Percentiles rank a stretch among this genome's conserved stretches.
Conservation (phyloP, 1,140 invertebrate species). For the Drosophila sucinea region DNA sequence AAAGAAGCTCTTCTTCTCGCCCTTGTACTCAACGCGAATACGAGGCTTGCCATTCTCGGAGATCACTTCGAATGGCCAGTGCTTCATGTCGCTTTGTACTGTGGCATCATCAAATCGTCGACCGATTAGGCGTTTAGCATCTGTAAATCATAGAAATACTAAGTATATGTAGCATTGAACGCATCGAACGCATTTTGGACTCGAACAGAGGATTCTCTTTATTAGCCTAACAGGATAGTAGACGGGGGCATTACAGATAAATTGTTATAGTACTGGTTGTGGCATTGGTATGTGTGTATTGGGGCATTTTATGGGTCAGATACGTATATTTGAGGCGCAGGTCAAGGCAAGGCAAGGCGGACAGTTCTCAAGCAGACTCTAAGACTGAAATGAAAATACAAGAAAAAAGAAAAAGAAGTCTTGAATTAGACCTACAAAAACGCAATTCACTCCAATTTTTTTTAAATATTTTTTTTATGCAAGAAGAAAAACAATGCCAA, state of each 20-base stretch:
- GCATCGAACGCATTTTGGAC: constrained; percentile 28
- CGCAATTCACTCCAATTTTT: constrained; percentile 21
- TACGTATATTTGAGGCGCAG: constrained; percentile 38
- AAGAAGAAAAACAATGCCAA: neutral
- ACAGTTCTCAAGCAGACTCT: constrained; percentile 58
- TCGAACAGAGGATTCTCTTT: constrained; percentile 48
- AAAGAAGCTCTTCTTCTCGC: constrained; percentile 94
- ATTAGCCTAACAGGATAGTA: constrained; percentile 50
- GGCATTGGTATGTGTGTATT: constrained; percentile 31
- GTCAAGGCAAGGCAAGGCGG: constrained; percentile 48
- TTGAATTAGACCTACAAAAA: constrained; percentile 50
- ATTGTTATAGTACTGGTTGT: constrained; percentile 20
- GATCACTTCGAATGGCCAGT: constrained; percentile 97
- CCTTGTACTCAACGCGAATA: constrained; percentile 94
- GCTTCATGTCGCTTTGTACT: constrained; percentile 97
- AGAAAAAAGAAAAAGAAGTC: constrained; percentile 58
- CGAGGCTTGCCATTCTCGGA: constrained; percentile 92
- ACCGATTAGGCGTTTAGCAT: constrained; percentile 96
- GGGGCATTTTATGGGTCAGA: constrained; percentile 8
- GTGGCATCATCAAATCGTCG: constrained; percentile 95
- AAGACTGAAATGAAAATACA: constrained; percentile 77
- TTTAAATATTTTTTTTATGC: neutral
- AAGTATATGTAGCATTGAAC: neutral
- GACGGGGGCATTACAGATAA: constrained; percentile 7
- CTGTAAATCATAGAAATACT: constrained; percentile 87